Percentiles rank a stretch among this genome's conserved stretches.
These are phyloP conservation scores for Halcyon smyrnensis DNA, from an alignment of 2,797 vertebrate species.

Conservation along the genomic window DNA sequence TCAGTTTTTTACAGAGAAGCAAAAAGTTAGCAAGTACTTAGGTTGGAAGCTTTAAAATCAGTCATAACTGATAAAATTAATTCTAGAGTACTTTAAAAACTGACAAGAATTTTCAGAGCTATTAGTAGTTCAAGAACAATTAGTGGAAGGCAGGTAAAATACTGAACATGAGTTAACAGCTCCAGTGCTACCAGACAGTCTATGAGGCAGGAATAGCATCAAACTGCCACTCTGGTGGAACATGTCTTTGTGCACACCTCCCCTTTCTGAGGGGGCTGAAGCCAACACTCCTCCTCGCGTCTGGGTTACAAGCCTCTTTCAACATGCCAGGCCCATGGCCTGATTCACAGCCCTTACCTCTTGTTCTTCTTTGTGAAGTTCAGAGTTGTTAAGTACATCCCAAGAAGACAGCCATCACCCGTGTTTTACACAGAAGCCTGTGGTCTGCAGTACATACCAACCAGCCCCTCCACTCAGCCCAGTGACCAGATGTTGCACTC, in stretches of 20 bases:
- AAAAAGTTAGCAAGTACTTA: conserved; percentile 33
- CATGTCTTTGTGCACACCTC: too few relatives aligned
- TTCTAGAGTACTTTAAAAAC: background rate
- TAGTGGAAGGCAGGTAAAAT: background rate
- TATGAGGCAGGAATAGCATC: rapidly evolving
- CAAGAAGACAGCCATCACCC: background rate
- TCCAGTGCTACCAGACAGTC: background rate
- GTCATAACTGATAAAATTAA: background rate
- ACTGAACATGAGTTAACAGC: background rate
- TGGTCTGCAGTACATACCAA: background rate
- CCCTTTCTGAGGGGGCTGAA: background rate
- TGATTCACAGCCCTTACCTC: background rate
- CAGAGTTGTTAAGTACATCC: background rate
- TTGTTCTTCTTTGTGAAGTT: background rate
- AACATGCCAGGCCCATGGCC: background rate
- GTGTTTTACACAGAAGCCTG: background rate
- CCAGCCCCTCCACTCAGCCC: background rate
- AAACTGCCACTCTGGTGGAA: background rate
- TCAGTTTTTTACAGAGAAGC: conserved; percentile 9
- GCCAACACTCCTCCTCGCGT: background rate
- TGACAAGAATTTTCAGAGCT: conserved; percentile 40
- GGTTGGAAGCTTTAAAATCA: conserved; percentile 13
- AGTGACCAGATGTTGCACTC: background rate
- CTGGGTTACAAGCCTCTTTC: background rate
- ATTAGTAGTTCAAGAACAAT: background rate